Evolutionary conservation across 2,113 vertebrate genomes (phyloP).

Genomic region (Pomatostomus ruficeps): DNA sequence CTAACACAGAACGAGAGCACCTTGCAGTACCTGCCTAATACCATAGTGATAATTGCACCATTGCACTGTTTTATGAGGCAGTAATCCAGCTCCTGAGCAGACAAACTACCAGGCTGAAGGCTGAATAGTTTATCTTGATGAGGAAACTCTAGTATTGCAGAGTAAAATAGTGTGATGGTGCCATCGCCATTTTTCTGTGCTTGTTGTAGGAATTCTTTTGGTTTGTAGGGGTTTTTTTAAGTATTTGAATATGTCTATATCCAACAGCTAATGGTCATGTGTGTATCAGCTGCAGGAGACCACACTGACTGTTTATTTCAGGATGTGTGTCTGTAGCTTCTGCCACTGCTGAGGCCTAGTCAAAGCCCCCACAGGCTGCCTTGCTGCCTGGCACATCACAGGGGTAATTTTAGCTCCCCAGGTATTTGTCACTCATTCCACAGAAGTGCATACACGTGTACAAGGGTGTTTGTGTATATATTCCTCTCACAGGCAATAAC

Average conservation of each 20-base stretch:
- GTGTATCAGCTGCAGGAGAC: not conserved
- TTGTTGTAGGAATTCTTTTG: not conserved
- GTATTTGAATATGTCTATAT: not conserved
- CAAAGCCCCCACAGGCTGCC: not conserved
- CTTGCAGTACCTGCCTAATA: conserved; percentile 43
- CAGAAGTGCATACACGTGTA: fast-evolving
- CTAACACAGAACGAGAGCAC: conserved; percentile 43
- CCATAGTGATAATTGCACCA: conserved; percentile 57
- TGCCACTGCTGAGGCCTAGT: not conserved
- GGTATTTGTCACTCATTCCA: not conserved
- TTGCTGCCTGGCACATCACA: not conserved
- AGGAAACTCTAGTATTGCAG: not conserved
- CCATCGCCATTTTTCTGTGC: not conserved
- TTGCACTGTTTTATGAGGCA: conserved; percentile 63
- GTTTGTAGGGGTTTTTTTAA: not conserved
- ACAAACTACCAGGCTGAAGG: conserved; percentile 47
- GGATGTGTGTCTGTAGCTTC: not conserved
- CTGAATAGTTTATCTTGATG: conserved; percentile 41
- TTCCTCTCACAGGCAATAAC: not conserved
- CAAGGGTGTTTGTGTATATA: not conserved
- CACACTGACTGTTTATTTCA: not conserved
- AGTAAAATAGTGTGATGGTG: not conserved
- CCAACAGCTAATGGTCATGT: not conserved
- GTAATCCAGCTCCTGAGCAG: conserved; percentile 50
- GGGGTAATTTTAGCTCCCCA: not conserved